A percentile compares a stretch with the other conserved stretches of the same genome.
phyloP scores from a whole-genome alignment of 2,888 invertebrate species.

The Drosophila mulleri region DNA sequence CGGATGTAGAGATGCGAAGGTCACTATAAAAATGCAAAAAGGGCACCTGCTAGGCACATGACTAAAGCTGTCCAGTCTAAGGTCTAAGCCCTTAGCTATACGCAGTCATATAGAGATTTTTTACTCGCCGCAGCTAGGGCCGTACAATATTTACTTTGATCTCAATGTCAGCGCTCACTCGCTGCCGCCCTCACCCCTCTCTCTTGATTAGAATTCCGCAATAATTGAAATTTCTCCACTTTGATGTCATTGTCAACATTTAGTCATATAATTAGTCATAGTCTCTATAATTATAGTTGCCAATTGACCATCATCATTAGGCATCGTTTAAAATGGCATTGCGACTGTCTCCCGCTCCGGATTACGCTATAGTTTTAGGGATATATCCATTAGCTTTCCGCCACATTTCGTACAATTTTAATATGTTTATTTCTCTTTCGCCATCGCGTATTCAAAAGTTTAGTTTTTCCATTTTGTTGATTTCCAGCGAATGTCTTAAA shows the following conservation, averaged over 20 bases:
- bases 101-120: neutral
- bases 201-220: neutral
- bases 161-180: neutral
- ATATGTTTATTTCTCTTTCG: conserved; percentile 14
- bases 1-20: neutral
- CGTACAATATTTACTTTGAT: neutral
- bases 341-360: neutral
- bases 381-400: conserved; percentile 7
- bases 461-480: conserved; percentile 40
- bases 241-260: neutral
- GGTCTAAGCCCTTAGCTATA: neutral
- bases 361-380: neutral
- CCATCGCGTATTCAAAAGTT: conserved; percentile 32
- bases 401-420: conserved; percentile 21
- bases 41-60: neutral
- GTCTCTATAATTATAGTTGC: neutral
- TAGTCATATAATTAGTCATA: neutral
- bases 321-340: neutral
- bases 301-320: conserved; percentile 9
- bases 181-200: neutral
- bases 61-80: neutral
- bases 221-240: neutral
- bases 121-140: no score
- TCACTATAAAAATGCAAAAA: neutral
- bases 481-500: conserved; percentile 44